phyloP scores from a whole-genome alignment of 2,888 invertebrate genomes.

The Parelbella ahira region DNA sequence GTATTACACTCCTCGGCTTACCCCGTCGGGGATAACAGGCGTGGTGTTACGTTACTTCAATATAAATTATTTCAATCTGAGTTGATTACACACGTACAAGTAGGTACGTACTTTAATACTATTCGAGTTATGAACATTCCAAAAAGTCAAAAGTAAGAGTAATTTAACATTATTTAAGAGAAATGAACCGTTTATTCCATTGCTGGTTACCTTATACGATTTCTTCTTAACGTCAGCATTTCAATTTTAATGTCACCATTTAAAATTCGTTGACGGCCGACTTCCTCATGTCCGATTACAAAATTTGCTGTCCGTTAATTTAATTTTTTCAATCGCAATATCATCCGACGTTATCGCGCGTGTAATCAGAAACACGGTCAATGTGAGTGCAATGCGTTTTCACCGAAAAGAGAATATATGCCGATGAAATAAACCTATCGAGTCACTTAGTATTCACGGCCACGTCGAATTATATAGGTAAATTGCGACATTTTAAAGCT shows the following conservation, averaged over 20 bases:
- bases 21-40: too few species aligned
- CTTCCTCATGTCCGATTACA: conserved; percentile 1
- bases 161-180: too few species aligned
- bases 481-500: conserved; percentile 37
- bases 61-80: too few species aligned
- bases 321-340: conserved; percentile 8
- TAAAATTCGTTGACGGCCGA: conserved; percentile 1
- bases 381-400: conserved; percentile 17
- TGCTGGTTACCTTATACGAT: too few species aligned
- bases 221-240: too few species aligned
- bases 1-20: too few species aligned
- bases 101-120: too few species aligned
- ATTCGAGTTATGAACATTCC: too few species aligned
- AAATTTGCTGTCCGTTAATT: conserved; percentile 2
- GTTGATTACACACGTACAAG: too few species aligned
- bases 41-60: too few species aligned
- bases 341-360: conserved; percentile 13
- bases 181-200: too few species aligned
- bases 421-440: conserved; percentile 18
- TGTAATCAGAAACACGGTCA: conserved; percentile 9
- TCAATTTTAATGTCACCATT: neutral
- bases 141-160: too few species aligned
- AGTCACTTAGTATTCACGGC: conserved; percentile 21
- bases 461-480: conserved; percentile 29
- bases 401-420: conserved; percentile 23